Conservation (phyloP, 1,140 invertebrate species). For the Thaumatotibia leucotreta region DNA sequence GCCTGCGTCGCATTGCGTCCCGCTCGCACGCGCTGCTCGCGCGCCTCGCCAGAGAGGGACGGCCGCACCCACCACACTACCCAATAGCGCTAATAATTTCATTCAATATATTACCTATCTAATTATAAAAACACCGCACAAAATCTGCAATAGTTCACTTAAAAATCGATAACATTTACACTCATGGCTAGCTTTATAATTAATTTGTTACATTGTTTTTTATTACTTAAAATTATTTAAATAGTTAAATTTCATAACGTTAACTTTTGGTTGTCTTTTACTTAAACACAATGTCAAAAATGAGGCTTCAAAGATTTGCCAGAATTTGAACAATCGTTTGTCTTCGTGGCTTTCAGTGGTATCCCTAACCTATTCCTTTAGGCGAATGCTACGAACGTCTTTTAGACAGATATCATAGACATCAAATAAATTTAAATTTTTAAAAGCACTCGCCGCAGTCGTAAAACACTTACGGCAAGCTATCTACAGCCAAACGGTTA, state of each 20-base stretch:
- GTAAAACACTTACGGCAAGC: constrained; percentile 1
- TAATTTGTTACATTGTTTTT: constrained; percentile 75
- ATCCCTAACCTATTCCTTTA: constrained; percentile 14
- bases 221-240: constrained; percentile 68
- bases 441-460: not conserved
- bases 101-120: constrained; percentile 77
- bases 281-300: constrained; percentile 69
- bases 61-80: constrained; percentile 41
- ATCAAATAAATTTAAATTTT: constrained; percentile 7
- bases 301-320: constrained; percentile 55
- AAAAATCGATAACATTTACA: constrained; percentile 76
- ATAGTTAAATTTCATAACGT: constrained; percentile 74
- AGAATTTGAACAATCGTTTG: constrained; percentile 56
- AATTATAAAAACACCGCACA: constrained; percentile 76
- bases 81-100: constrained; percentile 64
- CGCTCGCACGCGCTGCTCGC: constrained; percentile 36
- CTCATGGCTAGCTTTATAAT: constrained; percentile 75
- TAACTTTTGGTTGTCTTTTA: constrained; percentile 76
- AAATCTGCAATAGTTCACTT: constrained; percentile 73
- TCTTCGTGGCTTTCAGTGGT: constrained; percentile 31
- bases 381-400: not conserved
- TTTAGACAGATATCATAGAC: not conserved
- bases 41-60: constrained; percentile 21
- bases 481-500: constrained; percentile 8
- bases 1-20: constrained; percentile 25